Evolutionary conservation across 2,113 vertebrate species (phyloP).

Genomic region (Mus spicilegus): DNA sequence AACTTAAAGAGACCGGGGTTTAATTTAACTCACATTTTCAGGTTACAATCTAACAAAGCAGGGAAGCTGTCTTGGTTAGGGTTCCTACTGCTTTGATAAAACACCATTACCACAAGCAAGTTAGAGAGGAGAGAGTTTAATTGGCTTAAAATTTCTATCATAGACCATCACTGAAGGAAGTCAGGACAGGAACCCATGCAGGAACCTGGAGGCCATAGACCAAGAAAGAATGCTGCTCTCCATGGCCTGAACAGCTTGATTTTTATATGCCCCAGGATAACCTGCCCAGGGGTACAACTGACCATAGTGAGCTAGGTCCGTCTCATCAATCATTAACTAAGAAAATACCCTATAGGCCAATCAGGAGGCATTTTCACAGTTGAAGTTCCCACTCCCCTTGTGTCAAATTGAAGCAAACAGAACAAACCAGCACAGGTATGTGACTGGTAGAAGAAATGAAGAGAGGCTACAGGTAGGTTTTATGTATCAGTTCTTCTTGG

Average conservation of each 20-base stretch:
- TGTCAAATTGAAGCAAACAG: not conserved
- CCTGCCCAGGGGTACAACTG: not conserved
- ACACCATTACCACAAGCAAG: not conserved
- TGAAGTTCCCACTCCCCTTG: not conserved
- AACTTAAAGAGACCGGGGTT: not conserved
- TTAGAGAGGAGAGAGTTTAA: not conserved
- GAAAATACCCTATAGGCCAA: not conserved
- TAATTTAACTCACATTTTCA: not conserved
- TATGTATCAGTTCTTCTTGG: conserved; percentile 34
- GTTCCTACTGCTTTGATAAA: not conserved
- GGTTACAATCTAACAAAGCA: not conserved
- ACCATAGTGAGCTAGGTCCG: not conserved
- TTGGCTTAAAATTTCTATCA: not conserved
- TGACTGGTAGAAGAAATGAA: not conserved
- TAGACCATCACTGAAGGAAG: not conserved
- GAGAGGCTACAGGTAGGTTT: conserved; percentile 19
- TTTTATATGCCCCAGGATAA: not conserved
- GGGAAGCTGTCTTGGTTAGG: not conserved
- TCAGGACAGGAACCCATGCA: not conserved
- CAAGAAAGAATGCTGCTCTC: not conserved
- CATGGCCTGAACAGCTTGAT: not conserved
- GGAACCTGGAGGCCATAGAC: not conserved
- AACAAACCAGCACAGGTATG: not conserved
- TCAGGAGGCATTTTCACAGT: not conserved
- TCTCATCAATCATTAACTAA: not conserved